phyloP scores from a whole-genome alignment of 1,140 invertebrate species.

The Chlorops oryzae region DNA sequence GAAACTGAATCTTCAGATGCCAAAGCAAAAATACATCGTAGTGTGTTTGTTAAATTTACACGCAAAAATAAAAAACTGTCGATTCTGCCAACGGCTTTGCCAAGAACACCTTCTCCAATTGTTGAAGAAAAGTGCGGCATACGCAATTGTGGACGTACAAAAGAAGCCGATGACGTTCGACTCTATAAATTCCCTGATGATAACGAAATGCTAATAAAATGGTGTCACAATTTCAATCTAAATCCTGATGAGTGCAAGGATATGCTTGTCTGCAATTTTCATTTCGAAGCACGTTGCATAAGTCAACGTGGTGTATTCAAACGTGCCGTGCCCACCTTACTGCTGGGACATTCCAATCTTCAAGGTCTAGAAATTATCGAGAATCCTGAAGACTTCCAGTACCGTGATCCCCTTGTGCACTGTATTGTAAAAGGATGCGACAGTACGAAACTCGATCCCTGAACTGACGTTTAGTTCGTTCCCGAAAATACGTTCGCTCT shows the following conservation, averaged over 20 bases:
- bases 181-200: conserved; percentile 23
- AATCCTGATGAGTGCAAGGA: conserved; percentile 10
- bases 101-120: too few species aligned
- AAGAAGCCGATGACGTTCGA: conserved; percentile 11
- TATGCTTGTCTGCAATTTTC: conserved; percentile 27
- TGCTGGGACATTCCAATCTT: conserved; percentile 21
- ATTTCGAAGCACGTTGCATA: conserved; percentile 33
- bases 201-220: conserved; percentile 15
- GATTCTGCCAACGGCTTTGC: too few species aligned
- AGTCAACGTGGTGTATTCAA: conserved; percentile 18
- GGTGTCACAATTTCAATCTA: conserved; percentile 29
- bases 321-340: conserved; percentile 28
- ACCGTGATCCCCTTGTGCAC: conserved; percentile 1
- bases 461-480: conserved; percentile 15
- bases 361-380: conserved; percentile 5
- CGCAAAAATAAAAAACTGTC: background rate
- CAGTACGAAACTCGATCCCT: conserved; percentile 10
- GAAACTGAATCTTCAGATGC: too few species aligned
- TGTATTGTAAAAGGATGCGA: conserved; percentile 30
- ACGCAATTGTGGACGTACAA: conserved; percentile 17
- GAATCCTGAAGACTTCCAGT: conserved; percentile 8
- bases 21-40: conserved; percentile 4
- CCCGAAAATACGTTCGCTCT: conserved; percentile 17
- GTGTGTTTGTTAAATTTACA: too few species aligned
- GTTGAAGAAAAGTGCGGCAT: conserved; percentile 19